phyloP scores from a whole-genome alignment of 2,888 invertebrate species.

The Baronia brevicornis region DNA sequence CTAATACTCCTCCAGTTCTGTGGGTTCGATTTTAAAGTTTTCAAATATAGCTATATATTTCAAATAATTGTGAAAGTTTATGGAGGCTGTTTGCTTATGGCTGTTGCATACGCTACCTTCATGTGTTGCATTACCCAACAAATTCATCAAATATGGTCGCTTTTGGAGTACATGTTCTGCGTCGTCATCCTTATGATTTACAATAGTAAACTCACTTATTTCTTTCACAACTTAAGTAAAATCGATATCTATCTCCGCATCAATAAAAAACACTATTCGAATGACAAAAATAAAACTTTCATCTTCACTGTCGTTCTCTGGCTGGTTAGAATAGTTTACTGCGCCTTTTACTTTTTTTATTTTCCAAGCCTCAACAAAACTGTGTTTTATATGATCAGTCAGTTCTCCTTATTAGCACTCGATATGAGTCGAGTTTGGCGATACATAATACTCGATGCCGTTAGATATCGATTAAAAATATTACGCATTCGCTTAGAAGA shows the following conservation, averaged over 20 bases:
- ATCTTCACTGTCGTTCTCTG: conserved; percentile 32
- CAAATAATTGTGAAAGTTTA: conserved; percentile 31
- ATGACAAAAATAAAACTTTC: conserved; percentile 29
- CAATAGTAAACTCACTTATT: conserved; percentile 33
- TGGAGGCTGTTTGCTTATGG: conserved; percentile 29
- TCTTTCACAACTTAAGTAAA: conserved; percentile 31
- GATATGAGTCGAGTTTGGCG: conserved; percentile 59
- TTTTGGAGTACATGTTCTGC: conserved; percentile 42
- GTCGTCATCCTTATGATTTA: conserved; percentile 35
- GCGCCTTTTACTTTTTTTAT: conserved; percentile 32
- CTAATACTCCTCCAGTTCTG: conserved; percentile 38
- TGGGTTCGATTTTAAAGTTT: conserved; percentile 49
- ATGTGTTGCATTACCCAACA: conserved; percentile 33
- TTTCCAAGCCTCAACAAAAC: conserved; percentile 32
- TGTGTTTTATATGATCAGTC: conserved; percentile 31
- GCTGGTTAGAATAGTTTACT: conserved; percentile 36
- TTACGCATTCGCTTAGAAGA: conserved; percentile 47
- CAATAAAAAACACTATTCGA: conserved; percentile 30
- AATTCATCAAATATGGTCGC: conserved; percentile 40
- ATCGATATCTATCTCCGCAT: conserved; percentile 46
- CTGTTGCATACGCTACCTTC: conserved; percentile 31
- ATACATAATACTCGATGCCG: conserved; percentile 42
- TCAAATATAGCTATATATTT: conserved; percentile 25
- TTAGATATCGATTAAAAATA: conserved; percentile 45
- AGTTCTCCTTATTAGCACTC: conserved; percentile 43